These are phyloP conservation scores for Eupithecia tripunctaria DNA, from an alignment of 2,888 invertebrate species.

Conservation along the genomic window DNA sequence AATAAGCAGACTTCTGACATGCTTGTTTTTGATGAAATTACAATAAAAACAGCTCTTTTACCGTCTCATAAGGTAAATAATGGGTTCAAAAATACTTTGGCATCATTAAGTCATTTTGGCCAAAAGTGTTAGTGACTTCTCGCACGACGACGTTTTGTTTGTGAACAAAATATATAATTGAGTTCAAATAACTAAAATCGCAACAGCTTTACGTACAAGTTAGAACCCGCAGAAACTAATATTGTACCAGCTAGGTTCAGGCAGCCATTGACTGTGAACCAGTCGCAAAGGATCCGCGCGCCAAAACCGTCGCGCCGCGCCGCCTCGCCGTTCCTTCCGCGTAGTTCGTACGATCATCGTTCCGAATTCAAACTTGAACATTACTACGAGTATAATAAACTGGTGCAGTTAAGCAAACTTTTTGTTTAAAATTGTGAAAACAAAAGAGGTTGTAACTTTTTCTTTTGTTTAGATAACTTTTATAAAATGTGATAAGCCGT, in stretches of 20 bases:
- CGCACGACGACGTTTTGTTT: too few species aligned
- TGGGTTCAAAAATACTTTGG: too few species aligned
- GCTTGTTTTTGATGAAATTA: too few species aligned
- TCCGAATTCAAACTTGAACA: conserved; percentile 10
- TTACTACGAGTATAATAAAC: background rate
- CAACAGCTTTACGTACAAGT: background rate
- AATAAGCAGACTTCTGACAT: too few species aligned
- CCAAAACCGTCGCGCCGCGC: conserved; percentile 17
- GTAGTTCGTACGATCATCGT: background rate
- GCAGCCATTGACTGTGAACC: conserved; percentile 9
- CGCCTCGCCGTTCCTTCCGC: conserved; percentile 17
- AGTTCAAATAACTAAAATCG: background rate
- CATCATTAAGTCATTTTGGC: too few species aligned
- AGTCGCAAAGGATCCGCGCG: conserved; percentile 25
- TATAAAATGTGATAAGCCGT: background rate
- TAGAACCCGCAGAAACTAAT: background rate
- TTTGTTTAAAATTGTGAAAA: background rate
- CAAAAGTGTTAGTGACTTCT: too few species aligned
- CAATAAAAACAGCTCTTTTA: too few species aligned
- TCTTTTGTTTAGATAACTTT: background rate
- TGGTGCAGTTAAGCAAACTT: background rate
- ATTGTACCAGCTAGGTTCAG: conserved; percentile 13
- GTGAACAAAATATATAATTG: background rate
- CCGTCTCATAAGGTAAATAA: too few species aligned
- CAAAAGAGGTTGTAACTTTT: background rate